These are phyloP conservation scores for Lepus europaeus DNA, from an alignment of 2,113 vertebrate species.

Conservation along the genomic window DNA sequence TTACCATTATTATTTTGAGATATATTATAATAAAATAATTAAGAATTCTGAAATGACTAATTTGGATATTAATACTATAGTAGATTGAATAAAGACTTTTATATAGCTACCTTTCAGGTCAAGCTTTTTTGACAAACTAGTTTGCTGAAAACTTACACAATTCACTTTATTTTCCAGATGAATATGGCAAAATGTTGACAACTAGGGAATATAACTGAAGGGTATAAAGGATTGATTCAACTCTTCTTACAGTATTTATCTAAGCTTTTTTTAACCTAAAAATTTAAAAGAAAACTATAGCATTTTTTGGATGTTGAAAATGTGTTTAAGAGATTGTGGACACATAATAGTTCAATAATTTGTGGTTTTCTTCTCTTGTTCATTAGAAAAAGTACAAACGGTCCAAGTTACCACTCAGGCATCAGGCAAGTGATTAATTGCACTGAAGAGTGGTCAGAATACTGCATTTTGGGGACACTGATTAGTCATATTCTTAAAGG, in stretches of 20 bases:
- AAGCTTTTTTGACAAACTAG: background rate
- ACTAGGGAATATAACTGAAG: background rate
- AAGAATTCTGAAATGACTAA: slow-evolving; percentile 17
- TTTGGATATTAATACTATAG: background rate
- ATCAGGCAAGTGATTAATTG: slow-evolving; percentile 56
- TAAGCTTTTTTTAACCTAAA: background rate
- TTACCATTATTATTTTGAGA: background rate
- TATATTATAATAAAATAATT: background rate
- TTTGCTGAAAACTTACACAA: slow-evolving; percentile 14
- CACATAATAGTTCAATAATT: background rate
- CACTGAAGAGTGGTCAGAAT: background rate
- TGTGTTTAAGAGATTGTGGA: background rate
- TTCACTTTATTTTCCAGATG: slow-evolving; percentile 8
- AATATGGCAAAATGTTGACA: slow-evolving; percentile 34
- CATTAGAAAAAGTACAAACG: slow-evolving; percentile 49
- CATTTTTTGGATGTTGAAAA: background rate
- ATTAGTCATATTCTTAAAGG: slow-evolving; percentile 58
- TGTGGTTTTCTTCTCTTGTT: background rate
- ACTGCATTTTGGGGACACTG: slow-evolving; percentile 12
- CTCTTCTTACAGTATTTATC: background rate
- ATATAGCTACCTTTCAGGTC: background rate
- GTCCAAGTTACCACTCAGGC: background rate
- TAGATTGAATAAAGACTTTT: background rate
- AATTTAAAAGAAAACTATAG: background rate
- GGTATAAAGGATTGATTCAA: background rate